phyloP scores from a whole-genome alignment of 64 coral and sea anemone genomes.

The Cladopsammia gracilis region DNA sequence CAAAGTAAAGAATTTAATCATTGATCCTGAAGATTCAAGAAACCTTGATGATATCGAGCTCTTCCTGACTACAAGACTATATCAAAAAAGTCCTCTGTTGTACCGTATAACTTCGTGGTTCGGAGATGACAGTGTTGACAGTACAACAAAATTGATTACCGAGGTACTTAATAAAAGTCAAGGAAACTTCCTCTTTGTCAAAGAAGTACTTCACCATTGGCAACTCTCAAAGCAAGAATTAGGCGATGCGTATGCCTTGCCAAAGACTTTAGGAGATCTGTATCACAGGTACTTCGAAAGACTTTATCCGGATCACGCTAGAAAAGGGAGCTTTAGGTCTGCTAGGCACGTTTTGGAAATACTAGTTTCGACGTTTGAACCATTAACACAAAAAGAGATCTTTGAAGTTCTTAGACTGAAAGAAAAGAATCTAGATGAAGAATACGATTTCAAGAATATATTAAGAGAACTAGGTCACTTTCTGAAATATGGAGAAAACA shows the following conservation, averaged over 20 bases:
- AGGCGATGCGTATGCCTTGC: background rate
- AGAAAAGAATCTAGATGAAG: slow-evolving; percentile 51
- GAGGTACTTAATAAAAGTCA: slow-evolving; percentile 47
- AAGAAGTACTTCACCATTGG: slow-evolving; percentile 64
- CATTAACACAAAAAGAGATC: slow-evolving; percentile 37
- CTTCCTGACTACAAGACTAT: slow-evolving; percentile 35
- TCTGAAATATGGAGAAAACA: slow-evolving; percentile 36
- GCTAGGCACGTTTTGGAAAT: slow-evolving; percentile 71
- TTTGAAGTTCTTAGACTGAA: slow-evolving; percentile 35
- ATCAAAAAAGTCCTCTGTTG: slow-evolving; percentile 13
- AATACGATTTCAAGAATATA: slow-evolving; percentile 66
- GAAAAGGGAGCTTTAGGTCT: slow-evolving; percentile 25
- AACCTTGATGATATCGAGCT: slow-evolving; percentile 71
- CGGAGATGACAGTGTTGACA: background rate
- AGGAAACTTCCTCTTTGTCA: slow-evolving; percentile 81
- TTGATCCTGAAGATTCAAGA: slow-evolving; percentile 41
- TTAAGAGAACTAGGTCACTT: slow-evolving; percentile 55
- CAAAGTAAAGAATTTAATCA: slow-evolving; percentile 2
- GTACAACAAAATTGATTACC: background rate
- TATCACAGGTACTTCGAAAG: slow-evolving; percentile 69
- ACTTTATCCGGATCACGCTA: background rate
- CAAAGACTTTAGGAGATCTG: slow-evolving; percentile 41
- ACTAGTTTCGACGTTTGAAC: slow-evolving; percentile 48
- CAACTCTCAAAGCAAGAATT: background rate
- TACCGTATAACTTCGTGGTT: background rate